phyloP scores from a whole-genome alignment of 2,797 vertebrate genomes.

The Halcyon smyrnensis region DNA sequence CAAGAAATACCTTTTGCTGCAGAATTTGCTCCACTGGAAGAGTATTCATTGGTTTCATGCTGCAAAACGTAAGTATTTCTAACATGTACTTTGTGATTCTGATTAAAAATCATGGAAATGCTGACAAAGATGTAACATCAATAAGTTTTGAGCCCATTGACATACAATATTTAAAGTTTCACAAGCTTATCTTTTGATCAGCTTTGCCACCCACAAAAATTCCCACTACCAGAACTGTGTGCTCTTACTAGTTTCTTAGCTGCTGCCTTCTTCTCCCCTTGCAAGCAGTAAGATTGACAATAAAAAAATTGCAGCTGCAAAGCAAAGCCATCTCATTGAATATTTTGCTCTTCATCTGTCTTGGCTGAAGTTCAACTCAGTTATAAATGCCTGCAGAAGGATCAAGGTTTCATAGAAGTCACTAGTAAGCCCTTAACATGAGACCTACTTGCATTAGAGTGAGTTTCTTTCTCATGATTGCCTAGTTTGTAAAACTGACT shows the following conservation, averaged over 20 bases:
- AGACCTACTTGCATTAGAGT: background rate
- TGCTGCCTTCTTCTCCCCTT: background rate
- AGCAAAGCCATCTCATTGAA: background rate
- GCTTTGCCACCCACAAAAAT: slow-evolving; percentile 7
- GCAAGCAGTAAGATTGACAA: background rate
- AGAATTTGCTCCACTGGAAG: too few relatives aligned
- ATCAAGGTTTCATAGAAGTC: background rate
- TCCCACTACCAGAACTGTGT: background rate
- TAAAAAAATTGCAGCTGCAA: background rate
- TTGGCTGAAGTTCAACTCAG: background rate
- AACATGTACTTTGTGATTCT: background rate
- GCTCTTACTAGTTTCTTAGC: background rate
- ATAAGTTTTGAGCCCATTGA: background rate
- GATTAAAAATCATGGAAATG: background rate
- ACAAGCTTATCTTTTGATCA: background rate
- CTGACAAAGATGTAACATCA: background rate
- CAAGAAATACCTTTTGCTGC: background rate
- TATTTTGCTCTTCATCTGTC: background rate
- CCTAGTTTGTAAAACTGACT: background rate
- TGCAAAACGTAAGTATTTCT: background rate
- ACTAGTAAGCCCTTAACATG: background rate
- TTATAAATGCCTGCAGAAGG: background rate
- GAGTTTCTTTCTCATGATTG: background rate
- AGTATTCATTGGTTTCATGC: too few relatives aligned
- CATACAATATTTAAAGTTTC: background rate